phyloP scores from a whole-genome alignment of 1,140 invertebrate species.

The Mesaphorura yosii region DNA sequence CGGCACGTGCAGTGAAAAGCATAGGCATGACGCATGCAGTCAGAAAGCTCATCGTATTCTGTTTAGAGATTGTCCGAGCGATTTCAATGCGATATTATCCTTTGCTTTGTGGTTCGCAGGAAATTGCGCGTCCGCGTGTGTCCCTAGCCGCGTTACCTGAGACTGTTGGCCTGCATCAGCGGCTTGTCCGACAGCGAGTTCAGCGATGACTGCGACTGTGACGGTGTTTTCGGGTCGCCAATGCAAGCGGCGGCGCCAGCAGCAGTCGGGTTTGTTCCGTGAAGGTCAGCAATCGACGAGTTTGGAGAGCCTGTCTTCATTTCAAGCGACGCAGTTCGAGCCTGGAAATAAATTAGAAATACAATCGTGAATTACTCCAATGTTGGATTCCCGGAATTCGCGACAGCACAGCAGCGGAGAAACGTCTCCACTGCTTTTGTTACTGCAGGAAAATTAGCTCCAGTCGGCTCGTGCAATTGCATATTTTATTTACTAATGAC shows the following conservation, averaged over 20 bases:
- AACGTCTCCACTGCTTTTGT: too few relatives aligned
- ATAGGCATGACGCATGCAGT: too few relatives aligned
- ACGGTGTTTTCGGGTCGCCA: constrained; percentile 37
- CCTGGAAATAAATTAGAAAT: constrained; percentile 8
- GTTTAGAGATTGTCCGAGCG: background rate
- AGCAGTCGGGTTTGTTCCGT: constrained; percentile 27
- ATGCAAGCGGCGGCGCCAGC: too few relatives aligned
- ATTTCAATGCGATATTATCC: background rate
- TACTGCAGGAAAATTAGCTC: too few relatives aligned
- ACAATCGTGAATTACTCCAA: background rate
- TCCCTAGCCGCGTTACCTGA: constrained; percentile 8
- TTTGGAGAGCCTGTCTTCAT: constrained; percentile 41
- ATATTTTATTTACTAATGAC: too few relatives aligned
- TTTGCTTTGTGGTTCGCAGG: too few relatives aligned
- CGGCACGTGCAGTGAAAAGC: too few relatives aligned
- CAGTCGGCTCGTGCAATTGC: too few relatives aligned
- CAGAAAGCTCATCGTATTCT: too few relatives aligned
- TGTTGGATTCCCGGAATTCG: background rate
- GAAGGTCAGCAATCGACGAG: constrained; percentile 40
- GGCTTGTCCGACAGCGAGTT: constrained; percentile 42
- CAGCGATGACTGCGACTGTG: constrained; percentile 48
- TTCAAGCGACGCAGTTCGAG: constrained; percentile 17
- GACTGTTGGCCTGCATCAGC: background rate
- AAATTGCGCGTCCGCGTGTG: background rate
- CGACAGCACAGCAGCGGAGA: too few relatives aligned